These are phyloP conservation scores for Pygathrix nemaeus DNA, from an alignment of 2,113 vertebrate species.

Conservation along the genomic window DNA sequence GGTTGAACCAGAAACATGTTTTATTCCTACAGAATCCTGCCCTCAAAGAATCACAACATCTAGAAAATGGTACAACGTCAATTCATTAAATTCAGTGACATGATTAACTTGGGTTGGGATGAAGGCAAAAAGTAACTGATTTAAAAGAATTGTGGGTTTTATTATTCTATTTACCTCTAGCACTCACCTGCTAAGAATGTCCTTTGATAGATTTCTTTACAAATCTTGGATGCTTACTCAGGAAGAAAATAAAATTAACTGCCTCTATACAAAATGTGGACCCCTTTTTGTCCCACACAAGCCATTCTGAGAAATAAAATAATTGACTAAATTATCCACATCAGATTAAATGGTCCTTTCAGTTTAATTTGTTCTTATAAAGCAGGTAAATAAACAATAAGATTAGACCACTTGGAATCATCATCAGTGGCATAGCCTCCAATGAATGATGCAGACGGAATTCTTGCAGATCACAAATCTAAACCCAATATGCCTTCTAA, in stretches of 20 bases:
- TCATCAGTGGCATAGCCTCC: constrained; percentile 76
- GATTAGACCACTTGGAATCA: constrained; percentile 75
- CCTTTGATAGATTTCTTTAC: constrained; percentile 47
- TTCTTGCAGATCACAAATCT: constrained; percentile 85
- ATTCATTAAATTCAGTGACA: constrained; percentile 57
- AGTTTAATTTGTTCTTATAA: constrained; percentile 78
- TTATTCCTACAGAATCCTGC: constrained; percentile 50
- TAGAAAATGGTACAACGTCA: constrained; percentile 42
- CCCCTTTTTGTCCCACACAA: constrained; percentile 71
- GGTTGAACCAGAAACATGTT: constrained; percentile 37
- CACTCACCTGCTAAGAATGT: constrained; percentile 57
- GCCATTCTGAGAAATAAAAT: constrained; percentile 76
- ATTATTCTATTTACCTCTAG: constrained; percentile 68
- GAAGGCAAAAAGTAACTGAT: constrained; percentile 71
- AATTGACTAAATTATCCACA: constrained; percentile 75
- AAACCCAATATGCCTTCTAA: constrained; percentile 69
- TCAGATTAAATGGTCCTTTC: constrained; percentile 70
- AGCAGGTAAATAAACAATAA: constrained; percentile 80
- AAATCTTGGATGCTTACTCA: not conserved
- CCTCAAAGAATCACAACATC: constrained; percentile 31
- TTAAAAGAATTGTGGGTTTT: constrained; percentile 73
- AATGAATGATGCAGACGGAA: constrained; percentile 65
- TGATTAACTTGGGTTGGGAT: constrained; percentile 58
- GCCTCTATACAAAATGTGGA: not conserved
- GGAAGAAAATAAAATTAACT: not conserved